Base-by-base conservation (phyloP, 1,140 invertebrate species). In the Dufourea novaeangliae region DNA sequence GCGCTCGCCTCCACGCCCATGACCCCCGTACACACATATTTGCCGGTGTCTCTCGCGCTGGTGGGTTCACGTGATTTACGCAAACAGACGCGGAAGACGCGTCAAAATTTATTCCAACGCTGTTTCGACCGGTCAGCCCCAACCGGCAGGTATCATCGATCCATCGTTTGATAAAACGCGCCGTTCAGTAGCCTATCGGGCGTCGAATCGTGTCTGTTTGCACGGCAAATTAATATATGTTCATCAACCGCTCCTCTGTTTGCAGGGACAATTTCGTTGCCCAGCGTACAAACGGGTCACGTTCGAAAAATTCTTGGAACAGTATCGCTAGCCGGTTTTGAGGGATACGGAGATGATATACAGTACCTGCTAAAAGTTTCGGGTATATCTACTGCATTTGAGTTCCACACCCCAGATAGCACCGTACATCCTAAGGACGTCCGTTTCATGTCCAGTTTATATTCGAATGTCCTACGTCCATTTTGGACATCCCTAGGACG, bases 1-100 rank as follows among this genome's bases (percentile, higher is more conserved):
- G 11, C 20, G 25, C 32, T 44, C 54, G 62, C 34, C 34, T 37
- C 34, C 34, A 1, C 46, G 20, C 20, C 20, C 20, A 54, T 84
- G 71, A 74, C 75, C 34, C 5, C 57, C 61, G 46, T 77, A 83
- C 75, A 73, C 75, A 56, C 66, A 83, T 84, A 83, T 83, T 83
- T 83, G 72, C 81, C 64, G 74, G 74, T 54, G 56, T 56, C 25
- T 27, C 71, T 74, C 56, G 74, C 46, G 20, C 17, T 61, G 41
- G 6, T 56, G 57, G 32, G 32, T 56, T 32, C 54, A 50, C 70
- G 50, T 83, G 81, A 82, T 83, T 83, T 83, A 82, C 74, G 81
- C 80, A 69, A 82, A 78, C 68, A 81, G 5, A 29, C 41, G n/a
- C 46, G 63, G 52, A 68, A 75, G 79, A 82, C 64, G 63, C 74